These are phyloP conservation scores for Carpatolechia fugitivella DNA, from an alignment of 2,888 invertebrate species.

Conservation along the genomic window DNA sequence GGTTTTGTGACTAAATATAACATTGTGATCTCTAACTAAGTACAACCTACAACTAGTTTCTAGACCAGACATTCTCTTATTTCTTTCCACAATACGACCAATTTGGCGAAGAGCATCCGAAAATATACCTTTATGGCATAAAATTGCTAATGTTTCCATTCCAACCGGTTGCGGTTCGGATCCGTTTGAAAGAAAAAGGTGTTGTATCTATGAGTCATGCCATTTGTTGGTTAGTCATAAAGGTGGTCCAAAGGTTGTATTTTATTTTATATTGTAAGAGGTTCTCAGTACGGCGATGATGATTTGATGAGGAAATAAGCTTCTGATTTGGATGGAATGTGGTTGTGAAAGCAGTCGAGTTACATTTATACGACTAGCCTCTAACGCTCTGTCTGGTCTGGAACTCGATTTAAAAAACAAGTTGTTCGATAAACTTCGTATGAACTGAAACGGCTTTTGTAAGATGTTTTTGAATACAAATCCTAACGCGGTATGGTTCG, in stretches of 20 bases:
- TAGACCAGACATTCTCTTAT: no score
- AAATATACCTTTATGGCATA: background rate
- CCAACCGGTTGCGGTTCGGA: background rate
- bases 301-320: background rate
- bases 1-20: no score
- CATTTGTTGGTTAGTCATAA: background rate
- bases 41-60: background rate
- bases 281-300: background rate
- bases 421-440: no score
- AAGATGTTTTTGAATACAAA: no score
- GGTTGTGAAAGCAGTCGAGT: background rate
- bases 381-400: no score
- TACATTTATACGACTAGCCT: no score
- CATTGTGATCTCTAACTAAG: no score
- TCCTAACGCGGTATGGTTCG: no score
- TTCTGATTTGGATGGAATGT: background rate
- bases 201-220: background rate
- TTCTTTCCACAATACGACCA: no score
- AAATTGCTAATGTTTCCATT: background rate
- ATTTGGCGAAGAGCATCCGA: background rate
- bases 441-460: no score
- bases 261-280: background rate
- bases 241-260: background rate
- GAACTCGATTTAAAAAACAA: no score
- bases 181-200: background rate